Evolutionary conservation across 2,888 invertebrate genomes (phyloP).

Genomic region (Diaprepes abbreviatus): DNA sequence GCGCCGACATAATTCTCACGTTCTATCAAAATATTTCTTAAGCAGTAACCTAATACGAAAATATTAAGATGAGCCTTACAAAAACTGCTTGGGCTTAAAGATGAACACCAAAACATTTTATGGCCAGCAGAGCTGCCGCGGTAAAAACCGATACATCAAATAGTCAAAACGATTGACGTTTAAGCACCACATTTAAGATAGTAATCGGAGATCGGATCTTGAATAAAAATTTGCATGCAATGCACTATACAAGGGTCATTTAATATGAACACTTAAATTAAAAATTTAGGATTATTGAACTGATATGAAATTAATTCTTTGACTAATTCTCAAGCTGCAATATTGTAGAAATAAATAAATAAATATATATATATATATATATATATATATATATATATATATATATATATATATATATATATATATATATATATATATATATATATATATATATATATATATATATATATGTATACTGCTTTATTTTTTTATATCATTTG

Average conservation of each 20-base stretch:
- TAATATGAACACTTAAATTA: too few relatives aligned
- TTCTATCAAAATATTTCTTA: slow-evolving; percentile 48
- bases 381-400: too few relatives aligned
- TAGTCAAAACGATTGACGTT: slow-evolving; percentile 58
- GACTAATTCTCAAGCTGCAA: too few relatives aligned
- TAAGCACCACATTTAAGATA: slow-evolving; percentile 57
- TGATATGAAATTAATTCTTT: too few relatives aligned
- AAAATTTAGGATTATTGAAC: too few relatives aligned
- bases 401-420: too few relatives aligned
- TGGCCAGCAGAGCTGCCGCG: slow-evolving; percentile 21
- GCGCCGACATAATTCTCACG: slow-evolving; percentile 25
- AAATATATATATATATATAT: too few relatives aligned
- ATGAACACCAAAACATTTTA: slow-evolving; percentile 38
- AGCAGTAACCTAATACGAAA: slow-evolving; percentile 44
- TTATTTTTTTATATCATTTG: too few relatives aligned
- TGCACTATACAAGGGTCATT: slow-evolving; percentile 22
- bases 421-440: too few relatives aligned
- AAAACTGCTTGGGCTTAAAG: slow-evolving; percentile 28
- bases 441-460: too few relatives aligned
- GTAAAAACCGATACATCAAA: slow-evolving; percentile 56
- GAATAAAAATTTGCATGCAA: slow-evolving; percentile 22
- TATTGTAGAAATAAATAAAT: too few relatives aligned
- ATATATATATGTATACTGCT: too few relatives aligned
- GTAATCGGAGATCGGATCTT: slow-evolving; percentile 51
- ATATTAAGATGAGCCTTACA: slow-evolving; percentile 30